phyloP scores from a whole-genome alignment of 2,113 vertebrate genomes.

The Dasyprocta punctata region DNA sequence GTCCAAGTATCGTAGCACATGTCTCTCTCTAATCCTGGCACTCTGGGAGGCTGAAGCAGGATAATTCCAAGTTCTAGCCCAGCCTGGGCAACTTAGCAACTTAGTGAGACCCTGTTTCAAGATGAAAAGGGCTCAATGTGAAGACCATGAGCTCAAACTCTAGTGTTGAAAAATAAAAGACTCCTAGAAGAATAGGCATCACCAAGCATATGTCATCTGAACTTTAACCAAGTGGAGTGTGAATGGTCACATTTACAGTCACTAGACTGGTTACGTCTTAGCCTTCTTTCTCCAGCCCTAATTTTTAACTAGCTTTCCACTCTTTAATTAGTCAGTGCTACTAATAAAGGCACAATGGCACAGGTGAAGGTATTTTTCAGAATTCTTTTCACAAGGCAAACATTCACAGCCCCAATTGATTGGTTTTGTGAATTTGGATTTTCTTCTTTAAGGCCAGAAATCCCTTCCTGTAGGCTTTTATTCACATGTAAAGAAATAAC shows the following conservation, averaged over 20 bases:
- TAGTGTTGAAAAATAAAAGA: neutral
- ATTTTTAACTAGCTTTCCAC: neutral
- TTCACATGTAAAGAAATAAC: neutral
- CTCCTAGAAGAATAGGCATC: neutral
- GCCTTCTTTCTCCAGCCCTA: neutral
- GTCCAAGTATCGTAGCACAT: neutral
- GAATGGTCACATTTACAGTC: neutral
- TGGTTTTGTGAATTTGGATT: neutral
- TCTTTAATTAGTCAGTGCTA: neutral
- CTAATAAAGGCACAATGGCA: neutral
- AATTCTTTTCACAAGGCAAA: neutral
- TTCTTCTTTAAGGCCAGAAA: slow-evolving; percentile 34
- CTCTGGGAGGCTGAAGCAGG: neutral
- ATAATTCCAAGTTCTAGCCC: neutral
- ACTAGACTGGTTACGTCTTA: neutral
- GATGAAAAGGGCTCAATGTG: neutral
- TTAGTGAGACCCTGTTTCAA: neutral
- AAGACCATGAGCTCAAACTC: neutral
- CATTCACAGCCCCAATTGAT: neutral
- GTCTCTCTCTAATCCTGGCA: neutral
- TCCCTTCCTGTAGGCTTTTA: neutral
- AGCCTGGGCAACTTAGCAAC: neutral
- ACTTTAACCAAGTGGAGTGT: neutral
- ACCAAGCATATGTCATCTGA: neutral
- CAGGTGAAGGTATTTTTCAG: neutral